Conservation (phyloP, 1,140 invertebrate genomes). For the Andrena cerasifolii region DNA sequence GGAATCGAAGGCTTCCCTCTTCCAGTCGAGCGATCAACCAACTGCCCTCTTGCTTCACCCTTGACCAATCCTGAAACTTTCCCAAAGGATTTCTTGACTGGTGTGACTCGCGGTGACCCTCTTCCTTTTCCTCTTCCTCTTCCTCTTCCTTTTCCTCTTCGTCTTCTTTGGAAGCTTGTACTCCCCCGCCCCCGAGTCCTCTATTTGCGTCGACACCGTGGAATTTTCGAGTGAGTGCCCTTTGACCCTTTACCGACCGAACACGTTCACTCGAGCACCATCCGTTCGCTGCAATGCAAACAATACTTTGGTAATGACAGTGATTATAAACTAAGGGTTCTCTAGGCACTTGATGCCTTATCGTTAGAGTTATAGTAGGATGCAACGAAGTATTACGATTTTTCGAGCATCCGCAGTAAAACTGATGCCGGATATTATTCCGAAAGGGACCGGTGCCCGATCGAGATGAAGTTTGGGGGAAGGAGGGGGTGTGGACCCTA, state of each 20-base stretch:
- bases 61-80: constrained; percentile 62
- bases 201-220: not conserved
- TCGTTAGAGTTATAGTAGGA: too few relatives aligned
- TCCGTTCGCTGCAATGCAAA: not conserved
- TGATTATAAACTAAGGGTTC: too few relatives aligned
- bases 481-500: too few relatives aligned
- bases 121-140: constrained; percentile 35
- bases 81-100: constrained; percentile 49
- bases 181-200: too few relatives aligned
- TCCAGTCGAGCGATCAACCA: constrained; percentile 65
- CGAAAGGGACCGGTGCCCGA: too few relatives aligned
- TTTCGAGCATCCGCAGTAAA: too few relatives aligned
- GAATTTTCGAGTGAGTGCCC: not conserved
- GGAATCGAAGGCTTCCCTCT: constrained; percentile 58
- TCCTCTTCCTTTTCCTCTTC: constrained; percentile 35
- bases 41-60: constrained; percentile 63
- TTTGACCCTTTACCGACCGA: not conserved
- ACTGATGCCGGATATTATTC: too few relatives aligned
- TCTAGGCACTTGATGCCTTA: too few relatives aligned
- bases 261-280: not conserved
- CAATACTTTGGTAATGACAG: not conserved
- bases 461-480: too few relatives aligned
- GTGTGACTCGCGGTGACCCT: constrained; percentile 16
- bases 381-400: not conserved
- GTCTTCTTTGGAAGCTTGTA: constrained; percentile 9